Evolutionary conservation across 2,113 vertebrate species (phyloP).

Genomic region (Dendrocopos noguchii): DNA sequence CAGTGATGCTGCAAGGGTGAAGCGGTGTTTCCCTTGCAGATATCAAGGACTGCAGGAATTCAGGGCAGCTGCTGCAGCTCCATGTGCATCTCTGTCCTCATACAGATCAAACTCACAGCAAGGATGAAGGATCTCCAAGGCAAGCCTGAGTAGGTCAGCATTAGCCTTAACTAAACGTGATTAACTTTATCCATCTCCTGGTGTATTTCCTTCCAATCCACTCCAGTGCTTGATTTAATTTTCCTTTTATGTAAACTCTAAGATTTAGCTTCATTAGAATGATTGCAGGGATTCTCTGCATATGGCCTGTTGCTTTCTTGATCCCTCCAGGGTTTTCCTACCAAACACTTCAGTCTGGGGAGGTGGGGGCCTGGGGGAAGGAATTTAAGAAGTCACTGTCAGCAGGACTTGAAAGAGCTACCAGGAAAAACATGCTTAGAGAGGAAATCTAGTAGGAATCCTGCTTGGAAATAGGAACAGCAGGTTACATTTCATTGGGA

Average conservation of each 20-base stretch:
- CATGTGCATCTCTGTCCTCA: not conserved
- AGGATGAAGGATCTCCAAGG: not conserved
- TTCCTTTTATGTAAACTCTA: conserved; percentile 64
- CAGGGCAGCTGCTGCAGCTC: not conserved
- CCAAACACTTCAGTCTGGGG: not conserved
- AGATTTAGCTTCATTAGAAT: conserved; percentile 60
- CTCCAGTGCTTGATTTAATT: conserved; percentile 70
- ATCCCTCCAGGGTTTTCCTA: conserved; percentile 28
- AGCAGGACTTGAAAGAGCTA: not conserved
- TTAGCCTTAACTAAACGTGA: conserved; percentile 41
- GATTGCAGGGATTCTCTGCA: conserved; percentile 51
- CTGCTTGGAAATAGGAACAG: not conserved
- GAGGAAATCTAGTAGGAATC: not conserved
- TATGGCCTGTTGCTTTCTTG: conserved; percentile 20
- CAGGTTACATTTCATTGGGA: not conserved
- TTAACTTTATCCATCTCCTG: conserved; percentile 68
- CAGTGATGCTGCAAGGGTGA: not conserved
- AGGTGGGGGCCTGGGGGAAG: not conserved
- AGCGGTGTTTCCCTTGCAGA: not conserved
- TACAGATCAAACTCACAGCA: not conserved
- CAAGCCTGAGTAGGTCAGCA: conserved; percentile 58
- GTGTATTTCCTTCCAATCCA: conserved; percentile 63
- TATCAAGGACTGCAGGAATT: not conserved
- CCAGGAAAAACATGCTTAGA: not conserved
- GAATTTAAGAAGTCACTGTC: not conserved